Evolutionary conservation across 2,888 invertebrate species (phyloP).

Genomic region (Eueremaeus valkanovi): DNA sequence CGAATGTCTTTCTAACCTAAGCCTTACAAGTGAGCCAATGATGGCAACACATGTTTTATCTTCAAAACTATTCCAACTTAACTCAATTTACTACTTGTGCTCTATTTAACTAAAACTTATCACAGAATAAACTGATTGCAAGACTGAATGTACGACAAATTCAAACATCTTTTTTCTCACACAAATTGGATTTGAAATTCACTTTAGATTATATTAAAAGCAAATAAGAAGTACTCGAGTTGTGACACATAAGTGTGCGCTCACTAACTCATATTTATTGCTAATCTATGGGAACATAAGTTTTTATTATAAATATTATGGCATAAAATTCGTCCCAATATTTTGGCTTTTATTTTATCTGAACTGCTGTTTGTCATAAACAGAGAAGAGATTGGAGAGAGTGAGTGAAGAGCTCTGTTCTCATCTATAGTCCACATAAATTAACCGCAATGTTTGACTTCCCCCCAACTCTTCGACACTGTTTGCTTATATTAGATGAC

Average conservation of each 20-base stretch:
- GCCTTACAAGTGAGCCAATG: too few relatives aligned
- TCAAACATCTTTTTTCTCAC: not conserved
- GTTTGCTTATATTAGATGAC: constrained; percentile 27
- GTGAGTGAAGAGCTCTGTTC: not conserved
- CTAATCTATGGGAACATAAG: not conserved
- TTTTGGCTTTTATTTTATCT: not conserved
- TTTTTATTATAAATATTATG: constrained; percentile 26
- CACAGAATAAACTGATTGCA: too few relatives aligned
- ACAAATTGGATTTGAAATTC: not conserved
- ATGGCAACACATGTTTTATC: too few relatives aligned
- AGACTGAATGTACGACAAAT: not conserved
- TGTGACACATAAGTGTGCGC: not conserved
- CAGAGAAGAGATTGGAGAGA: not conserved
- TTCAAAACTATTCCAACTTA: too few relatives aligned
- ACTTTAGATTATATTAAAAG: constrained; percentile 1
- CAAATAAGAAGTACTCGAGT: constrained; percentile 8
- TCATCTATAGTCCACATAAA: too few relatives aligned
- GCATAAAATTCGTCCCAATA: constrained; percentile 5
- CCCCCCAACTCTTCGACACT: not conserved
- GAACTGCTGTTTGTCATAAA: constrained; percentile 8
- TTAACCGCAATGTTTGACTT: constrained; percentile 26
- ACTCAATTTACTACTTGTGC: too few relatives aligned
- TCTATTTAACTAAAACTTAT: too few relatives aligned
- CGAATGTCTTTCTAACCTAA: too few relatives aligned
- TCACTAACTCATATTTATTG: not conserved